phyloP scores from a whole-genome alignment of 2,797 vertebrate species.

The Clarias fuscus region DNA sequence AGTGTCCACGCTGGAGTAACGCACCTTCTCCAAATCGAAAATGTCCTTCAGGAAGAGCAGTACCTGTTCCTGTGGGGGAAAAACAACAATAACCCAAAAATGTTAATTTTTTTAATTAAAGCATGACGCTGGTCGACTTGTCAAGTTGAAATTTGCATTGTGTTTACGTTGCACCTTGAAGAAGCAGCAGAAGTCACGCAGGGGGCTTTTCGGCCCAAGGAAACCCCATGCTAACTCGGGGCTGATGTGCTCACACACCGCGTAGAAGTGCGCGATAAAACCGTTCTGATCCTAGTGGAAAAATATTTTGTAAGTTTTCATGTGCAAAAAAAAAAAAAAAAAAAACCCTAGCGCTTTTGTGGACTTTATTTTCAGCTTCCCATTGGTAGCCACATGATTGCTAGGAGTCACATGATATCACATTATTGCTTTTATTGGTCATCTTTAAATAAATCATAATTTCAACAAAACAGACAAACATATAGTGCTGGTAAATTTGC shows the following conservation, averaged over 20 bases:
- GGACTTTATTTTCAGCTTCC: too few relatives aligned
- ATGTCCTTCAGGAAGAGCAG: constrained; percentile 94
- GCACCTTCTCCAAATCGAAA: constrained; percentile 95
- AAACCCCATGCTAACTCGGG: constrained; percentile 97
- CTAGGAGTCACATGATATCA: too few relatives aligned
- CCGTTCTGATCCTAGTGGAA: constrained; percentile 83
- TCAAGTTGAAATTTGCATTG: background rate
- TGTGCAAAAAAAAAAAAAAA: background rate
- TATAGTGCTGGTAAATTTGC: background rate
- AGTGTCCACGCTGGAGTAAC: constrained; percentile 83
- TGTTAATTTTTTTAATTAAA: too few relatives aligned
- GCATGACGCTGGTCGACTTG: constrained; percentile 37
- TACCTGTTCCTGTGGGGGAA: constrained; percentile 83
- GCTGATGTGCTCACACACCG: constrained; percentile 93
- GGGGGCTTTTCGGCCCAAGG: constrained; percentile 88
- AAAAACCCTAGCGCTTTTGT: too few relatives aligned
- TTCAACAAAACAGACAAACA: too few relatives aligned
- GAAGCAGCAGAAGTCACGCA: constrained; percentile 92
- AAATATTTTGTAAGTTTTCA: background rate
- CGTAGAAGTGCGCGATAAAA: constrained; percentile 95
- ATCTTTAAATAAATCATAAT: too few relatives aligned
- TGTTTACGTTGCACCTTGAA: constrained; percentile 82
- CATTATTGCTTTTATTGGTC: too few relatives aligned
- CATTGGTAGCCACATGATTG: too few relatives aligned
- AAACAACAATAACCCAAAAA: too few relatives aligned